Conservation (phyloP, 1,140 invertebrate species). For the Gonatopus flavifemur region DNA sequence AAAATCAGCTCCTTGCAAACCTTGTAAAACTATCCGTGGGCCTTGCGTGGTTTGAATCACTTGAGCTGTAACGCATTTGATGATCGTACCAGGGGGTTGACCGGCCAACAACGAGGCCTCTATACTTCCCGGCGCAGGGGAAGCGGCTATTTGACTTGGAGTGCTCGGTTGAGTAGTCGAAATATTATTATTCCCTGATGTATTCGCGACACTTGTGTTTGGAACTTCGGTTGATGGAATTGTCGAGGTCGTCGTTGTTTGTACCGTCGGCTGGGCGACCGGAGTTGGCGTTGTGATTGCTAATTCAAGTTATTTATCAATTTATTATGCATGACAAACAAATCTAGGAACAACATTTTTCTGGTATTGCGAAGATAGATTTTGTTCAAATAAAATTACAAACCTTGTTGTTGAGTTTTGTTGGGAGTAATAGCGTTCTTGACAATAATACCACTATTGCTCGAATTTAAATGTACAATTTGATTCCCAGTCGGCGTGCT, state of each 20-base stretch:
- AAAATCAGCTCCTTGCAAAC: slow-evolving; percentile 77
- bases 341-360: not conserved
- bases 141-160: slow-evolving; percentile 12
- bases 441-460: slow-evolving; percentile 49
- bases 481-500: slow-evolving; percentile 69
- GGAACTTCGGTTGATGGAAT: slow-evolving; percentile 21
- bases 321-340: not conserved
- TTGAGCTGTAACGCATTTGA: slow-evolving; percentile 82
- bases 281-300: slow-evolving; percentile 9
- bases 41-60: slow-evolving; percentile 81
- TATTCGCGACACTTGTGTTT: slow-evolving; percentile 15
- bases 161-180: slow-evolving; percentile 16
- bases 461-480: slow-evolving; percentile 57
- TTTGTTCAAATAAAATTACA: not conserved
- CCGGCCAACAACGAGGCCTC: slow-evolving; percentile 73
- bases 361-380: not conserved
- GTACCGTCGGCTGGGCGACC: slow-evolving; percentile 13
- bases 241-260: slow-evolving; percentile 18
- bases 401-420: slow-evolving; percentile 43
- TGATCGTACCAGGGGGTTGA: slow-evolving; percentile 80
- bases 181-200: slow-evolving; percentile 13
- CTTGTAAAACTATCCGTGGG: slow-evolving; percentile 81
- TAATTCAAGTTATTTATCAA: not conserved
- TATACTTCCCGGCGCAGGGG: slow-evolving; percentile 57
- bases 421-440: slow-evolving; percentile 41